Base-by-base conservation (phyloP, 2,888 invertebrate species). In the Orthonychiurus folsomi region DNA sequence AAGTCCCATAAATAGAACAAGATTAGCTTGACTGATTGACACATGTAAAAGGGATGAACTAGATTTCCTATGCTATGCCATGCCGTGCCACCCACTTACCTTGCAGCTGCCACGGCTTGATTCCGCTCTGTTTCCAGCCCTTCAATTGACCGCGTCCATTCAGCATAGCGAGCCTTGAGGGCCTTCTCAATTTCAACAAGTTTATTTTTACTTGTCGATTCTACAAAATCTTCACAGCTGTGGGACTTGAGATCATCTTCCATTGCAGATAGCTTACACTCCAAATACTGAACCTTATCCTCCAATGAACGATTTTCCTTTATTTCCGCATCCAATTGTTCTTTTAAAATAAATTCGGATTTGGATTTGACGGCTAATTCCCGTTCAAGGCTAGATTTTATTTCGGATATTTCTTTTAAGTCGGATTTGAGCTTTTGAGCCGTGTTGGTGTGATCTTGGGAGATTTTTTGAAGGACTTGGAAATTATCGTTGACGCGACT, bases 381-480 rank as follows among this genome's bases (percentile, higher is more conserved):
- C 0, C 58, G 28, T n/a, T 69, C 66, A 18, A 69, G 15, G 2
- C 55, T 60, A 25, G 64, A 66, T 50, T 65, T 64, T 1, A 20
- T 18, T 15, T 62, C 64, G 26, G 64, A 59, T 24, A 53, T 15
- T 3, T 59, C 60, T 37, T 69, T 67, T 47, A 65, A 25, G 3
- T 71, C 71, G 5, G 57, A 59, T n/a, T 67, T 56, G 9, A 69
- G 60, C 23, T 66, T 69, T 48, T 50, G 23, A 18, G 68, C 66
- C 0, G 69, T 69, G 15, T 64, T 59, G 1, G 63, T 64, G 61
- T 71, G 67, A 62, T 71, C 71, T 56, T 68, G 65, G 5, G 65
- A 66, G 2, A 71, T 59, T 63, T 71, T 71, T 61, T 69, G 67
- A 3, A 71, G 59, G 47, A 71, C 63, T 2, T 59, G 55, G 37